phyloP scores from a whole-genome alignment of 2,113 vertebrate genomes.

The Anolis sagrei region DNA sequence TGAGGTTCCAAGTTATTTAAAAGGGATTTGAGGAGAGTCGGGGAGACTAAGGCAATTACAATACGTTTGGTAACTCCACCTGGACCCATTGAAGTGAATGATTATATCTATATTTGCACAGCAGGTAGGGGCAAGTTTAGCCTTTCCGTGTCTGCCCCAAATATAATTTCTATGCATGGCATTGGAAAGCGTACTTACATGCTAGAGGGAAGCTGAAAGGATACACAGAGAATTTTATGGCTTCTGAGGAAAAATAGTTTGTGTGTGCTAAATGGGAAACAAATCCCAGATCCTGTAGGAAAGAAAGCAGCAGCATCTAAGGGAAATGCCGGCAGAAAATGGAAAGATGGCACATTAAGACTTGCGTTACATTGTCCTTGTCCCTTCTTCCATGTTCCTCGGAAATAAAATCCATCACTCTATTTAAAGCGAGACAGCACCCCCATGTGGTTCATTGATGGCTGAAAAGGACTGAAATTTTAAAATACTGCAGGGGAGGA shows the following conservation, averaged over 20 bases:
- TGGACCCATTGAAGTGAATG: not conserved
- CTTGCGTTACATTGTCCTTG: constrained; percentile 29
- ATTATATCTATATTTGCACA: not conserved
- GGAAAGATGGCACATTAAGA: constrained; percentile 25
- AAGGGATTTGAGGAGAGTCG: not conserved
- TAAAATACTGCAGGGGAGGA: not conserved
- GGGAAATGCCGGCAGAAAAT: constrained; percentile 29
- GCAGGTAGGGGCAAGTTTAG: no score
- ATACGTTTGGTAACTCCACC: not conserved
- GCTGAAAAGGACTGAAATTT: constrained; percentile 41
- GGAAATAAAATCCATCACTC: constrained; percentile 4
- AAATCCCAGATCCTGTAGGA: constrained; percentile 41
- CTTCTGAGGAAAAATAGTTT: not conserved
- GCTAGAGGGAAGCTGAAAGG: not conserved
- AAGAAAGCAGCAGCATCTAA: constrained; percentile 63
- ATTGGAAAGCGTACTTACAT: not conserved
- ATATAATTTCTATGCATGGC: not conserved
- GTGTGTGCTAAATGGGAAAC: not conserved
- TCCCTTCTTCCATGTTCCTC: constrained; percentile 29
- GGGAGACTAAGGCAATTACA: no score
- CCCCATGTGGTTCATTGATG: constrained; percentile 70
- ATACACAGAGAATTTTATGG: not conserved
- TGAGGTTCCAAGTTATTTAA: not conserved
- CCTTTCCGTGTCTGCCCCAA: not conserved
- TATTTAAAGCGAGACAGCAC: constrained; percentile 73